These are phyloP conservation scores for Lepus townsendii DNA, from an alignment of 2,797 vertebrate species.

Conservation along the genomic window DNA sequence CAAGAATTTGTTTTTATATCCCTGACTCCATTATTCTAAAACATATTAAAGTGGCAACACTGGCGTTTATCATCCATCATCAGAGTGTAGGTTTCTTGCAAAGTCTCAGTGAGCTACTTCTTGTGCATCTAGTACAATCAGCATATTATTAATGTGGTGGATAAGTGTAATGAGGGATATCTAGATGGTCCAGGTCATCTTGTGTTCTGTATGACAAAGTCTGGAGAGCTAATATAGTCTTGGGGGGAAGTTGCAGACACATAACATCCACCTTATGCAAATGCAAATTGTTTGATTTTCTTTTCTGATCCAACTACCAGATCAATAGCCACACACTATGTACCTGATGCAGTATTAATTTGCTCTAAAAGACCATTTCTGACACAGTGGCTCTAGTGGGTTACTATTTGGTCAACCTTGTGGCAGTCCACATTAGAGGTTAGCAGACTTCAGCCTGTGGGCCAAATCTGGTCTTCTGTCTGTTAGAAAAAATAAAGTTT, in stretches of 20 bases:
- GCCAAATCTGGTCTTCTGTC: background rate
- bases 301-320: background rate
- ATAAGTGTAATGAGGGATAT: background rate
- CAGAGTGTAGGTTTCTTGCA: background rate
- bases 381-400: background rate
- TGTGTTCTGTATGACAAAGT: background rate
- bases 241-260: background rate
- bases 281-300: background rate
- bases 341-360: background rate
- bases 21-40: background rate
- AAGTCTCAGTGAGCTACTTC: background rate
- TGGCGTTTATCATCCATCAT: background rate
- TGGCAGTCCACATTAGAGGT: background rate
- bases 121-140: background rate
- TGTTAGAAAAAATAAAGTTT: slow-evolving; percentile 36
- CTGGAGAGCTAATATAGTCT: background rate
- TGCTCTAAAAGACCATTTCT: background rate
- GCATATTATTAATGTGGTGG: background rate
- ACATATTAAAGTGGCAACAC: background rate
- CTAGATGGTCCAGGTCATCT: background rate
- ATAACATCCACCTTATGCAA: background rate
- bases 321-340: background rate
- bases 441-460: background rate
- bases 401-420: background rate
- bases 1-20: background rate